These are phyloP conservation scores for Mesoclemmys tuberculata DNA, from an alignment of 2,113 vertebrate species.

Conservation along the genomic window DNA sequence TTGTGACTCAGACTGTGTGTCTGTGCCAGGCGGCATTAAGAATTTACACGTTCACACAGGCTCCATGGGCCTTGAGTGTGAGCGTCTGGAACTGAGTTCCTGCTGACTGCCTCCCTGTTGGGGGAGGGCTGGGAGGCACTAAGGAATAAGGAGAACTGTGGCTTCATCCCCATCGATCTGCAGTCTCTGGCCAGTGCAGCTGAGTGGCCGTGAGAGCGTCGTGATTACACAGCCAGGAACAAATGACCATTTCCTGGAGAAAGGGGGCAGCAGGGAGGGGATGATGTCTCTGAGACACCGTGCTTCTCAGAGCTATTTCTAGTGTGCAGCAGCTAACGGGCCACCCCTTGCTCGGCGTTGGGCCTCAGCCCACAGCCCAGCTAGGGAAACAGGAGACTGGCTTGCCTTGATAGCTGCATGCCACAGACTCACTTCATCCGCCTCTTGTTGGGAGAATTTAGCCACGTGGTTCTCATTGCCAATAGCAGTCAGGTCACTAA, in stretches of 20 bases:
- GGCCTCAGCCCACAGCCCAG: background rate
- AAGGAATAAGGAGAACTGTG: background rate
- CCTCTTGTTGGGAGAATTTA: background rate
- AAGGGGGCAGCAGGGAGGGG: background rate
- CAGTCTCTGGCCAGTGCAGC: background rate
- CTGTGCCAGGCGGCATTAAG: background rate
- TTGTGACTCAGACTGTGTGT: background rate
- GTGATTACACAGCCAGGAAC: background rate
- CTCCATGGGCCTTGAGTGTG: background rate
- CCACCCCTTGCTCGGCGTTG: background rate
- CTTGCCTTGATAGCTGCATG: background rate
- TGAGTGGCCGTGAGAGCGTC: background rate
- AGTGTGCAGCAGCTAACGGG: background rate
- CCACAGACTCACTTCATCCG: background rate
- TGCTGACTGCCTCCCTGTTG: background rate
- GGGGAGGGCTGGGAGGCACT: background rate
- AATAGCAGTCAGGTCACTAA: background rate
- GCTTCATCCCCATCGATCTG: background rate
- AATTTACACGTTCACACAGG: background rate
- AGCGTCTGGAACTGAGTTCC: background rate
- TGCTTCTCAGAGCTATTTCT: background rate
- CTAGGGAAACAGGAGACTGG: background rate
- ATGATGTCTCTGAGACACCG: background rate
- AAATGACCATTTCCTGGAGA: background rate
- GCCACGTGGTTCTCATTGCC: background rate